Conservation (phyloP, 1,140 invertebrate genomes). For the Drosophila lacertosa region DNA sequence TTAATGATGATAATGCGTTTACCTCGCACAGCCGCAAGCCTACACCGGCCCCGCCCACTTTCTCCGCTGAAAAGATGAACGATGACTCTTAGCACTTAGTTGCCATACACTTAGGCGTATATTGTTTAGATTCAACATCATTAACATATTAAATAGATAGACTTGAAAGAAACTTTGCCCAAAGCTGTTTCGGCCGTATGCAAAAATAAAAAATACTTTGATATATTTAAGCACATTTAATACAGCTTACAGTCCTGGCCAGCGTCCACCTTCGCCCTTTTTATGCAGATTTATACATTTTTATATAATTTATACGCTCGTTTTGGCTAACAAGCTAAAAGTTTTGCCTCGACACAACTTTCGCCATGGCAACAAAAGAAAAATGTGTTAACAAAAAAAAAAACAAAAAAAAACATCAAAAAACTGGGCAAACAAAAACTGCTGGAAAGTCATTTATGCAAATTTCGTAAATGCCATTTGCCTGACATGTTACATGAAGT, state of each 20-base stretch:
- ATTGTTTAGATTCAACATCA: conserved; percentile 30
- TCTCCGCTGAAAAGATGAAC: conserved; percentile 1
- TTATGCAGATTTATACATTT: conserved; percentile 54
- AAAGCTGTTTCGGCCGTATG: background rate
- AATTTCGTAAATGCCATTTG: conserved; percentile 29
- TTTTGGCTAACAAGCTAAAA: conserved; percentile 44
- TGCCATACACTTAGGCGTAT: conserved; percentile 2
- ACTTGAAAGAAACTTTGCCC: conserved; percentile 18
- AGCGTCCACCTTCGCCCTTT: conserved; percentile 7
- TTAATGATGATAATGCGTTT: conserved; percentile 75
- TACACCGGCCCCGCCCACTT: background rate
- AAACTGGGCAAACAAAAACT: conserved; percentile 23
- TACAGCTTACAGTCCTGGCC: conserved; percentile 6
- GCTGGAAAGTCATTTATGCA: conserved; percentile 58
- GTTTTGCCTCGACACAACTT: conserved; percentile 37
- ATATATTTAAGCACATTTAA: conserved; percentile 25
- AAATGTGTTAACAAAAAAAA: conserved; percentile 17
- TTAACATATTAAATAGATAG: conserved; percentile 56
- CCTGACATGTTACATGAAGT: conserved; percentile 24
- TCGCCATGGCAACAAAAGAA: conserved; percentile 11
- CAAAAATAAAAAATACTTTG: conserved; percentile 16
- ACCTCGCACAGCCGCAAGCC: conserved; percentile 29
- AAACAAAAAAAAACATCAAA: no score
- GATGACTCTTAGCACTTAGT: conserved; percentile 26
- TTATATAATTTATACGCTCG: conserved; percentile 42